Base-by-base conservation (phyloP, 1,140 invertebrate genomes). In the Drosophila truncata region DNA sequence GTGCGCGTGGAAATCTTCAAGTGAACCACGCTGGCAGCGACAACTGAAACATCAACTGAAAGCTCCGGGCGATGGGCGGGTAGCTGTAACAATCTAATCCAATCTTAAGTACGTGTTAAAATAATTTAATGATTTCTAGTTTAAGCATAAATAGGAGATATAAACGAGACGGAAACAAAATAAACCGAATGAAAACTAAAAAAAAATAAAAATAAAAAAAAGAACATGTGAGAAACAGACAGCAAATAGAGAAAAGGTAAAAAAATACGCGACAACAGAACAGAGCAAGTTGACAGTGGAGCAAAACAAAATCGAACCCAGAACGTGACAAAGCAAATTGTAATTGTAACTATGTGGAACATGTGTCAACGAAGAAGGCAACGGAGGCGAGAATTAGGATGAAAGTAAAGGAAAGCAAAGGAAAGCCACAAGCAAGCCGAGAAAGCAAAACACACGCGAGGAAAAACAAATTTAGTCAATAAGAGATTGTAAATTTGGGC, bases 61-160 rank as follows among this genome's bases (percentile, higher is more conserved):
- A 86, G 83, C 76, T 82, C 77, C 79, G 80, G 85, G 78, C 80
- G 73, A 85, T 77, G 85, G 85, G 85, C 78, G 85, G 86, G 86
- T 90, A 90, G 85, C 85, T 90, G 85, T 90, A 90, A 90, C 85
- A 90, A 90, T 90, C 85, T 88, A 88, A 88, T 88, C 85, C 85
- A 88, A 88, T 88, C 85, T 55, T 90, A 90, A 90, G 85, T 87
- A 87, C 69, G 76, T 88, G 84, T 90, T 90, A 90, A 90, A 90
- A 76, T 90, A 90, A 90, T 90, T 90, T 90, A 90, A 90, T 76
- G 81, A 90, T 90, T 85, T 90, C 52, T 90, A 90, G 79, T 79
- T 85, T 90, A 90, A 90, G 62, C 70, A 90, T 64, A 79, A 67
- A 75, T 88, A 90, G 81, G 81, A 78, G 73, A 55, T 80, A 84